Conservation (phyloP, 2,888 invertebrate genomes). For the Andrena bucephala region DNA sequence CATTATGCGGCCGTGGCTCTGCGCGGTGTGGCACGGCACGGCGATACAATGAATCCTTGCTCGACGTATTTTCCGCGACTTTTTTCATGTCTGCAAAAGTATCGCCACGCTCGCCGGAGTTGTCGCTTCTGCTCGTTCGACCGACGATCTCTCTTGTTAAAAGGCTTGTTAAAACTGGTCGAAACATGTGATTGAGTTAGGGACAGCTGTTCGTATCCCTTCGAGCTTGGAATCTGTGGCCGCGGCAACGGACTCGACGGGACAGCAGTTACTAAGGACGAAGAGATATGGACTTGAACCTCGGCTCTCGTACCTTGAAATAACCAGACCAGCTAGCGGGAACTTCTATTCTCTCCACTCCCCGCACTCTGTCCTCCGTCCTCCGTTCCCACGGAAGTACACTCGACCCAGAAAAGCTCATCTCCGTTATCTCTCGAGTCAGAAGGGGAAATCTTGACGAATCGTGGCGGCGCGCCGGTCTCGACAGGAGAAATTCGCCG, state of each 20-base stretch:
- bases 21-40: too few relatives aligned
- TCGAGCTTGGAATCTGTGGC: background rate
- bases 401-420: constrained; percentile 55
- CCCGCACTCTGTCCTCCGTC: constrained; percentile 2
- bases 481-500: constrained; percentile 3
- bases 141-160: background rate
- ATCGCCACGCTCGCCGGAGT: background rate
- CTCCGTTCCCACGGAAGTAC: constrained; percentile 50
- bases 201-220: background rate
- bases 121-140: constrained; percentile 7
- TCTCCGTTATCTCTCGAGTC: constrained; percentile 41
- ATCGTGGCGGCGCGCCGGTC: constrained; percentile 22
- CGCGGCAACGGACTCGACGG: constrained; percentile 1
- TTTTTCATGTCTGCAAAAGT: constrained; percentile 10
- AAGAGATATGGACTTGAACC: background rate
- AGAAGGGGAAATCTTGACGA: constrained; percentile 54
- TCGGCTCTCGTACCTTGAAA: background rate
- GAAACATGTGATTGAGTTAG: background rate
- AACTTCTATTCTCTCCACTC: constrained; percentile 20
- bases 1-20: constrained; percentile 35
- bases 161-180: background rate
- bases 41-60: constrained; percentile 35
- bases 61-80: constrained; percentile 14
- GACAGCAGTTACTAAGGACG: constrained; percentile 34
- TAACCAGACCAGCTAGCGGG: constrained; percentile 21